A percentile compares a stretch with the other conserved stretches of the same genome.
These are phyloP conservation scores for Lophochroa leadbeateri DNA, from an alignment of 2,113 vertebrate species.

Conservation along the genomic window DNA sequence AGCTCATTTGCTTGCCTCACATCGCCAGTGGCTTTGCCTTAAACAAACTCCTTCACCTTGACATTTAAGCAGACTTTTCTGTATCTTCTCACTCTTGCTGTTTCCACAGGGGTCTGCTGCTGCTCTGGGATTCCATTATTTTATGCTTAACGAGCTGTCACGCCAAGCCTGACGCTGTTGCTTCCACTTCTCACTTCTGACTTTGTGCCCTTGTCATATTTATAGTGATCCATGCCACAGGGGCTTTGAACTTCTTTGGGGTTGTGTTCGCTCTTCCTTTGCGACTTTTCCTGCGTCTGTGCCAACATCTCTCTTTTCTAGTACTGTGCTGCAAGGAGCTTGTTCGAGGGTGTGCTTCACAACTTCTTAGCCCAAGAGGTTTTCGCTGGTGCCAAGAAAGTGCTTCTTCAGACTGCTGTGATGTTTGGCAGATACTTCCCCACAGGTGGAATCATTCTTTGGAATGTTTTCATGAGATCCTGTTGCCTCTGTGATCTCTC, in stretches of 20 bases:
- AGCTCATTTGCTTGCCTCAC: not conserved
- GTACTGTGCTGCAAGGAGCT: not conserved
- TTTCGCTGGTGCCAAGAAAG: not conserved
- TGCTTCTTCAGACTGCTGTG: not conserved
- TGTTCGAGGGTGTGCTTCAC: accelerated
- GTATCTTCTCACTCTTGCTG: not conserved
- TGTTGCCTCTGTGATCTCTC: not conserved
- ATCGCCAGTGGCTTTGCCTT: not conserved
- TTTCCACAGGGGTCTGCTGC: not conserved
- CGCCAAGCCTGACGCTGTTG: not conserved
- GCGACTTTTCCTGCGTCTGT: not conserved
- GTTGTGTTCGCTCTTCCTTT: not conserved
- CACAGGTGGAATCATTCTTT: not conserved
- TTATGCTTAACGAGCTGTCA: not conserved
- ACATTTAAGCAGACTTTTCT: not conserved
- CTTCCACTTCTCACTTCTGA: not conserved
- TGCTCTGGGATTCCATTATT: not conserved
- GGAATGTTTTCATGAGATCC: not conserved
- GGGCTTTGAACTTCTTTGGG: not conserved
- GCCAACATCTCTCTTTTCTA: not conserved
- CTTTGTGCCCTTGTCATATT: not conserved
- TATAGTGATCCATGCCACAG: not conserved
- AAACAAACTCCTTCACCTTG: not conserved
- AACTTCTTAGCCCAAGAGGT: not conserved
- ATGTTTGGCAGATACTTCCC: not conserved